Percentiles rank a stretch among this genome's conserved stretches.
Conservation (phyloP, 2,797 vertebrate species). For the Danionella dracula region DNA sequence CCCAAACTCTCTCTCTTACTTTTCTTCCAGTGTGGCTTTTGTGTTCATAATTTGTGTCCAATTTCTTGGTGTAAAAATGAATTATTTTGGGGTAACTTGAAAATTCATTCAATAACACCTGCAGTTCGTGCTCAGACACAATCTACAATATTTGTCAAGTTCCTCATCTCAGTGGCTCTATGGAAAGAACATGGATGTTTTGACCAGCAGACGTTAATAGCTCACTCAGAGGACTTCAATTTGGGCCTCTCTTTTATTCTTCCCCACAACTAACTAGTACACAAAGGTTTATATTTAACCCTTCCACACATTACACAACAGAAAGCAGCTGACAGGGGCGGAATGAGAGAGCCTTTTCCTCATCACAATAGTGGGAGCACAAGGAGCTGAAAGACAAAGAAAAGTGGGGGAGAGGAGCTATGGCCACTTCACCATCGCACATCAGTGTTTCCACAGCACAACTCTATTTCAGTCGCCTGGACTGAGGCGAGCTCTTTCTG, state of each 20-base stretch:
- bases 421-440: conserved; percentile 19
- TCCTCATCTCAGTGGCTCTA: neutral
- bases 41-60: no score
- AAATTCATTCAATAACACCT: no score
- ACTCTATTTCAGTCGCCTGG: conserved; percentile 36
- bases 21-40: no score
- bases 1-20: no score
- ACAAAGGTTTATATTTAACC: conserved; percentile 54
- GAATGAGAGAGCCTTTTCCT: conserved; percentile 49
- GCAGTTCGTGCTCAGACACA: neutral
- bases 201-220: conserved; percentile 16
- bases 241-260: conserved; percentile 3
- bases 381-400: conserved; percentile 30
- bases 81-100: no score
- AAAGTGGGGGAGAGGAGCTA: conserved; percentile 26
- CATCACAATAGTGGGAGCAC: conserved; percentile 44
- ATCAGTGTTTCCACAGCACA: conserved; percentile 30
- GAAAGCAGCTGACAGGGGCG: conserved; percentile 48
- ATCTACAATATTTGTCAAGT: neutral
- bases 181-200: conserved; percentile 8
- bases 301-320: conserved; percentile 45
- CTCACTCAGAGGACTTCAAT: conserved; percentile 13
- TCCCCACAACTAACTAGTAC: conserved; percentile 18
- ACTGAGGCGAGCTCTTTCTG: conserved; percentile 3
- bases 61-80: no score